phyloP scores from a whole-genome alignment of 2,113 vertebrate species.

The Lichenostomus cassidix region DNA sequence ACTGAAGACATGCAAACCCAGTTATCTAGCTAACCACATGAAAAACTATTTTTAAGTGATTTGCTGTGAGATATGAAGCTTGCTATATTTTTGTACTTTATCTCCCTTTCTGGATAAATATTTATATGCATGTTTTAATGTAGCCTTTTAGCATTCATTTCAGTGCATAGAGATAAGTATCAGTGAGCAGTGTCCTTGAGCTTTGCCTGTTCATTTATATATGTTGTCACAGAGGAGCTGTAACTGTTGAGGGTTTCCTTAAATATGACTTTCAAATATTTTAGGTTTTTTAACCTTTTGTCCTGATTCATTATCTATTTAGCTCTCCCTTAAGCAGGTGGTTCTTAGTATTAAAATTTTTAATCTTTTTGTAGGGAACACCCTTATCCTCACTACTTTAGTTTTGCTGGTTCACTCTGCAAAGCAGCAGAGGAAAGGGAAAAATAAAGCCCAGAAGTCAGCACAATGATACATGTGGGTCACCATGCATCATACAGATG shows the following conservation, averaged over 20 bases:
- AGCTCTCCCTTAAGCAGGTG: neutral
- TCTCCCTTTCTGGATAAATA: neutral
- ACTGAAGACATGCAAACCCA: neutral
- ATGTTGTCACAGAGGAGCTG: neutral
- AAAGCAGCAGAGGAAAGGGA: neutral
- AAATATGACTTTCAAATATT: neutral
- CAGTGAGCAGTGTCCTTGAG: neutral
- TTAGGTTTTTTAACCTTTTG: neutral
- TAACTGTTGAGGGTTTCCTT: neutral
- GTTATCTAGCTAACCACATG: neutral
- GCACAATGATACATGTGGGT: neutral
- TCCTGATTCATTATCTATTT: neutral
- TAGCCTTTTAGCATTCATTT: neutral
- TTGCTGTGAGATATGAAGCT: neutral
- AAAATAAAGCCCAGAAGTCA: neutral
- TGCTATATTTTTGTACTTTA: neutral
- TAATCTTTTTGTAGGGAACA: neutral
- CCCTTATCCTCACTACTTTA: neutral
- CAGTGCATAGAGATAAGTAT: neutral
- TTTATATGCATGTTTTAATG: neutral
- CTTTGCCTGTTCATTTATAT: neutral
- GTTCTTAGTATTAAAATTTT: neutral
- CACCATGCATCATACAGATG: fast-evolving
- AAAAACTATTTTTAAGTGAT: neutral
- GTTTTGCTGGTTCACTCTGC: neutral